Base-by-base conservation (phyloP, 37 sponge, comb jelly and placozoan genomes). In the Cliona cf. orientalis region DNA sequence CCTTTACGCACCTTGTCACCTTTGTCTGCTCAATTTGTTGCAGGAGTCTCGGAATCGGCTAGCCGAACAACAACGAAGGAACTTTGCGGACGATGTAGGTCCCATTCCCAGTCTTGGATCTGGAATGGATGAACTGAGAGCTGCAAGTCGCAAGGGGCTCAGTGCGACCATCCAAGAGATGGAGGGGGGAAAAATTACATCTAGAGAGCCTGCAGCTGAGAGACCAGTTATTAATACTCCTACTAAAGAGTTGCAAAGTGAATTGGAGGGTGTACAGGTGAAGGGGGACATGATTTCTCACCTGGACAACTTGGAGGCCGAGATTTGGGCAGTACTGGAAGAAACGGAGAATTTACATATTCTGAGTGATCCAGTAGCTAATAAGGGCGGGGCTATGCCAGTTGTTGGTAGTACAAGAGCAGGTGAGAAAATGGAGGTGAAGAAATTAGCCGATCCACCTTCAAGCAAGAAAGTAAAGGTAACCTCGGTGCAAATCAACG, bases 241-340 rank as follows among this genome's bases (percentile, higher is more conserved):
- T 19, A 49, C 53, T 49, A 14, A 49, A 9, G 14, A 49, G 53
- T 19, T 9, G 14, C n/a, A n/a, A n/a, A n/a, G n/a, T n/a, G 34
- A 9, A 12, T 6, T 46, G 35, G 40, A 57, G 17, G 32, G 14
- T 55, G 59, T 5, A 58, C 58, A 9, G 25, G 23, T 22, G 28
- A 12, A 21, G 3, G 59, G 26, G 44, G 75, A 84, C 7, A 29
- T 84, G 1, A 33, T 84, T 49, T 41, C 75, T 1, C 74, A 84
- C 21, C 57, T 84, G 12, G 84, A 73, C 28, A 69, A 74, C 4
- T 56, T 84, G 22, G 84, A 84, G 34, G 75, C 84, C 1, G 75
- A 84, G 32, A 64, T 84, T 9, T 45, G 45, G 76, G 35, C 46
- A 21, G 49, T 66, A 3, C 42, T 84, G 22, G 84, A 53, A 5